These are phyloP conservation scores for Gymnobelideus leadbeateri DNA, from an alignment of 2,113 vertebrate species.

Conservation along the genomic window DNA sequence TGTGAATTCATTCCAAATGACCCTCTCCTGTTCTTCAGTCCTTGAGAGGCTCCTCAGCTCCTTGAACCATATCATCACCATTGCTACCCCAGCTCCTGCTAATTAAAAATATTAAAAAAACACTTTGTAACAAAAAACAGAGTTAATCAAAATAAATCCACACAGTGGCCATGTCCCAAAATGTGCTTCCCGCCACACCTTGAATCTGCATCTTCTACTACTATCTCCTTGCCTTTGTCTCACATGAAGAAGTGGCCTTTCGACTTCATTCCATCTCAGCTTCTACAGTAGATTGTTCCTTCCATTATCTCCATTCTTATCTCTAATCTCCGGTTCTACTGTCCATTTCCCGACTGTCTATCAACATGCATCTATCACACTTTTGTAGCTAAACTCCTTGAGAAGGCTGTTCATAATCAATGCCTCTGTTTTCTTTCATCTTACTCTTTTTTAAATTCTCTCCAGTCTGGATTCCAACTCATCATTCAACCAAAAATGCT, in stretches of 20 bases:
- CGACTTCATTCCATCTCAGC: background rate
- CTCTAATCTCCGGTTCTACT: background rate
- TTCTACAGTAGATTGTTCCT: background rate
- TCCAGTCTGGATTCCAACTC: background rate
- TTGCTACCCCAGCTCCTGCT: background rate
- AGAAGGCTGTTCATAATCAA: background rate
- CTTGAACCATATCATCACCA: background rate
- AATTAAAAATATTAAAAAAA: background rate
- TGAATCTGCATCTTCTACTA: background rate
- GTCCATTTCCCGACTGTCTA: background rate
- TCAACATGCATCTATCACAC: background rate
- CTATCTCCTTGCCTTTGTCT: background rate
- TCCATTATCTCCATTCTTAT: background rate
- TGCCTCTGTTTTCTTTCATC: background rate
- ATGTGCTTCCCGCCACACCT: background rate
- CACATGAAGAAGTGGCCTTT: background rate
- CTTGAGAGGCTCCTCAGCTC: too few species aligned
- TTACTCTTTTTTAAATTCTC: background rate
- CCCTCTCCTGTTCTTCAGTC: too few species aligned
- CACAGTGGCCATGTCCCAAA: background rate
- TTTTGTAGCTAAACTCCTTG: background rate
- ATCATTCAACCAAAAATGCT: too few species aligned
- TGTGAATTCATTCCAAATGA: too few species aligned
- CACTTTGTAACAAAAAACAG: background rate
- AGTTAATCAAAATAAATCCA: background rate